Conservation (phyloP, 2,797 vertebrate species). For the Siniperca obscura region DNA sequence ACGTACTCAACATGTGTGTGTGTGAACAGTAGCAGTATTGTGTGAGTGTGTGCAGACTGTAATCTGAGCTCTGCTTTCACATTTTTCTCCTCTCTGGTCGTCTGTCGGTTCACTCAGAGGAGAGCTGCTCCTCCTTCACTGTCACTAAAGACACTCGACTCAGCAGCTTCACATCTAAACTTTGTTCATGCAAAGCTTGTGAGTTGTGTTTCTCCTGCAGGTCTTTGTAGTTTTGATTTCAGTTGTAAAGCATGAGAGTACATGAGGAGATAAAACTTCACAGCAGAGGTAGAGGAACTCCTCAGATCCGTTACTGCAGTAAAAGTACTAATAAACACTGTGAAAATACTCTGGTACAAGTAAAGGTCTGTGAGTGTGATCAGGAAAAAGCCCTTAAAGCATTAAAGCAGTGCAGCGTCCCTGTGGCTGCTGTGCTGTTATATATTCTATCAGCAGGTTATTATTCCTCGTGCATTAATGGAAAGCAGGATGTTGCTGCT, state of each 20-base stretch:
- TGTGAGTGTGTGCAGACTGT: slow-evolving; percentile 16
- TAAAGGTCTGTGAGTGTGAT: too few species aligned
- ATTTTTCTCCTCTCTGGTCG: slow-evolving; percentile 29
- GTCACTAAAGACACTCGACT: not conserved
- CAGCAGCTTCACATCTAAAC: not conserved
- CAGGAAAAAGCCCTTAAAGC: too few species aligned
- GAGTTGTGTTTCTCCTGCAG: not conserved
- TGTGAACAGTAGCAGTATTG: slow-evolving; percentile 51
- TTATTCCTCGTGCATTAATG: too few species aligned
- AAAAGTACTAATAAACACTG: too few species aligned
- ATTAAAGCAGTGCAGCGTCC: too few species aligned
- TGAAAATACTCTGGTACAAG: too few species aligned
- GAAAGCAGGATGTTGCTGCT: too few species aligned
- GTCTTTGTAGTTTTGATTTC: not conserved
- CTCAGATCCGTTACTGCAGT: too few species aligned
- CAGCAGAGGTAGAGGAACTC: not conserved
- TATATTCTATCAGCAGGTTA: too few species aligned
- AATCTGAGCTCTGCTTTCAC: slow-evolving; percentile 34
- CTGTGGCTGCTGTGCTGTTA: too few species aligned
- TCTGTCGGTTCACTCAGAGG: not conserved
- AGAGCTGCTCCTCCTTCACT: not conserved
- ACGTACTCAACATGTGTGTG: slow-evolving; percentile 1
- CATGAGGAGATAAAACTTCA: too few species aligned
- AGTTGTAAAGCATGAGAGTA: not conserved
- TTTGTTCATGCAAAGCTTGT: not conserved